A percentile compares a stretch with the other conserved stretches of the same genome.
phyloP scores from a whole-genome alignment of 1,140 invertebrate genomes.

The Linepithema humile region DNA sequence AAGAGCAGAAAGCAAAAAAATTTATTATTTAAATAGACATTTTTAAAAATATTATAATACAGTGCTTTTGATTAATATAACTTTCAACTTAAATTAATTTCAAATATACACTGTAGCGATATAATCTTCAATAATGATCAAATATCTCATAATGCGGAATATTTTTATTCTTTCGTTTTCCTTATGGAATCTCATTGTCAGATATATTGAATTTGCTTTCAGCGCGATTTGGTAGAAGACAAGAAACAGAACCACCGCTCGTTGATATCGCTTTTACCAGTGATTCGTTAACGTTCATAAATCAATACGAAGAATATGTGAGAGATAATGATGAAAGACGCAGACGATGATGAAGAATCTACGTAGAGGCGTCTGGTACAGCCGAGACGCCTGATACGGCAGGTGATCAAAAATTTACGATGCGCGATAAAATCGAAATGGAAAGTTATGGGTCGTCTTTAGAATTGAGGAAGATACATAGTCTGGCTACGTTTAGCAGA shows the following conservation, averaged over 20 bases:
- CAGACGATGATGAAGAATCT: slow-evolving; percentile 43
- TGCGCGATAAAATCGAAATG: slow-evolving; percentile 42
- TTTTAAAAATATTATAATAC: no score
- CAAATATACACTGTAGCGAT: no score
- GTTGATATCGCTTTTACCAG: slow-evolving; percentile 9
- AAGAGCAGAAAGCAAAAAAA: no score
- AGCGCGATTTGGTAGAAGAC: neutral
- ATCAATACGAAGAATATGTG: slow-evolving; percentile 19
- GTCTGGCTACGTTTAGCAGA: neutral
- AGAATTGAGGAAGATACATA: slow-evolving; percentile 7
- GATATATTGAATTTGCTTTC: neutral
- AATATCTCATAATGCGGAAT: neutral
- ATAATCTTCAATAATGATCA: no score
- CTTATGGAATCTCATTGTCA: neutral
- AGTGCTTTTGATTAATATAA: no score
- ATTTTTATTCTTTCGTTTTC: neutral
- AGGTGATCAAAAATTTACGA: slow-evolving; percentile 28
- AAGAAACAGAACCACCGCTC: neutral
- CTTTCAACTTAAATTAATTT: no score
- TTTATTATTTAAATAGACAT: no score
- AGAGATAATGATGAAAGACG: slow-evolving; percentile 36
- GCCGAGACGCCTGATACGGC: slow-evolving; percentile 28
- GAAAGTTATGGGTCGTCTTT: slow-evolving; percentile 26
- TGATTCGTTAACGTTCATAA: slow-evolving; percentile 26
- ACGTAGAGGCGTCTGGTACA: neutral